Evolutionary conservation across 2,113 vertebrate genomes (phyloP).

Genomic region (Zosterops lateralis): DNA sequence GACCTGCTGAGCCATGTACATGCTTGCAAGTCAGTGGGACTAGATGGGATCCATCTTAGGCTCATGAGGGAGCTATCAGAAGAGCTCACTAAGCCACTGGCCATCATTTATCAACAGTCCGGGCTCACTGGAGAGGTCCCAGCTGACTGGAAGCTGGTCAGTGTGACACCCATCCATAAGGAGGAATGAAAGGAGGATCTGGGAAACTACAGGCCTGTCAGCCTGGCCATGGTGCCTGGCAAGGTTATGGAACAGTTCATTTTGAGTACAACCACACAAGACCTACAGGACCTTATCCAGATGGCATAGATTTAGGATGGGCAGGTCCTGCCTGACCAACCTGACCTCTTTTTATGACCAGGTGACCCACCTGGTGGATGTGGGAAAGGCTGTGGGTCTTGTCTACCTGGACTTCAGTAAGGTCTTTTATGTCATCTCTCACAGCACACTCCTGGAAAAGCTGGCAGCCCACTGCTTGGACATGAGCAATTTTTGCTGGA

Average conservation of each 20-base stretch:
- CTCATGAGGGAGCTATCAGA: too few species aligned
- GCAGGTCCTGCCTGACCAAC: background rate
- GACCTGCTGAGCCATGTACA: background rate
- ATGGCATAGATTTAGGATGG: background rate
- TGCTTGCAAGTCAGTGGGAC: background rate
- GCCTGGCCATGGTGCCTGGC: background rate
- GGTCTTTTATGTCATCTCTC: background rate
- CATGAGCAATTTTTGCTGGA: too few species aligned
- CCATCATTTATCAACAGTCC: background rate
- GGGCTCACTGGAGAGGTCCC: background rate
- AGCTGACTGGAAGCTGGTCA: background rate
- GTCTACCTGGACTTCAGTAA: background rate
- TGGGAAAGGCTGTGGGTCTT: background rate
- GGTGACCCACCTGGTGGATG: background rate
- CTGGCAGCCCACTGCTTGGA: background rate
- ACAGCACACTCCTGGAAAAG: background rate
- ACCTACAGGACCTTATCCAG: background rate
- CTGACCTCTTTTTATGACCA: background rate
- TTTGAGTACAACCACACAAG: background rate
- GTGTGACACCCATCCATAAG: background rate
- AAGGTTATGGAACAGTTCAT: background rate
- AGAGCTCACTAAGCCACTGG: background rate
- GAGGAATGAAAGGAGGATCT: background rate
- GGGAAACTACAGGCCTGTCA: background rate
- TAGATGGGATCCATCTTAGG: background rate